Evolutionary conservation across 2,888 invertebrate genomes (phyloP).

Genomic region (Cheilosia vernalis): DNA sequence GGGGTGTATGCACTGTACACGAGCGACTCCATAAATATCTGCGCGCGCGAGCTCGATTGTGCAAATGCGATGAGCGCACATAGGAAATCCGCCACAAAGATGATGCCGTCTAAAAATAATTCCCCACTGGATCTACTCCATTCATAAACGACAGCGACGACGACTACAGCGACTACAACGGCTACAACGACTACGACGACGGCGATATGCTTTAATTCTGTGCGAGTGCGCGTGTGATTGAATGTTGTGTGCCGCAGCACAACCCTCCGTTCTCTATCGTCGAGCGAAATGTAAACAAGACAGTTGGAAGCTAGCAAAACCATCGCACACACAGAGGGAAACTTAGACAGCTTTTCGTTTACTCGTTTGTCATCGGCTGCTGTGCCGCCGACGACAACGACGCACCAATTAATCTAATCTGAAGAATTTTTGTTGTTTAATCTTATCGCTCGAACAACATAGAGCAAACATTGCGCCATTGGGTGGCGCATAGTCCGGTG

Average conservation of each 20-base stretch:
- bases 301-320: conserved; percentile 66
- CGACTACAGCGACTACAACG: conserved; percentile 22
- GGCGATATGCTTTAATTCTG: conserved; percentile 1
- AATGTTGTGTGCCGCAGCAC: conserved; percentile 31
- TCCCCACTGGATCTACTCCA: conserved; percentile 57
- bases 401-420: conserved; percentile 74
- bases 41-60: conserved; percentile 59
- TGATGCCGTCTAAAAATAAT: conserved; percentile 67
- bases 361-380: conserved; percentile 64
- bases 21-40: conserved; percentile 49
- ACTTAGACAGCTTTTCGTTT: conserved; percentile 43
- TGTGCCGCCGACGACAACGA: conserved; percentile 43
- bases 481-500: conserved; percentile 57
- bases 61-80: conserved; percentile 55
- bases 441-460: conserved; percentile 62
- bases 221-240: conserved; percentile 57
- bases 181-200: conserved; percentile 30
- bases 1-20: conserved; percentile 1
- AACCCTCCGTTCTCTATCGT: neutral
- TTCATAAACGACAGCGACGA: conserved; percentile 63
- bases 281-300: conserved; percentile 70
- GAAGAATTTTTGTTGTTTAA: conserved; percentile 58
- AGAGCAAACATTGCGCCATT: conserved; percentile 65
- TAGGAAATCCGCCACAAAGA: conserved; percentile 68
- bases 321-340: conserved; percentile 24